These are phyloP conservation scores for Automeris io DNA, from an alignment of 2,888 invertebrate species.

Conservation along the genomic window DNA sequence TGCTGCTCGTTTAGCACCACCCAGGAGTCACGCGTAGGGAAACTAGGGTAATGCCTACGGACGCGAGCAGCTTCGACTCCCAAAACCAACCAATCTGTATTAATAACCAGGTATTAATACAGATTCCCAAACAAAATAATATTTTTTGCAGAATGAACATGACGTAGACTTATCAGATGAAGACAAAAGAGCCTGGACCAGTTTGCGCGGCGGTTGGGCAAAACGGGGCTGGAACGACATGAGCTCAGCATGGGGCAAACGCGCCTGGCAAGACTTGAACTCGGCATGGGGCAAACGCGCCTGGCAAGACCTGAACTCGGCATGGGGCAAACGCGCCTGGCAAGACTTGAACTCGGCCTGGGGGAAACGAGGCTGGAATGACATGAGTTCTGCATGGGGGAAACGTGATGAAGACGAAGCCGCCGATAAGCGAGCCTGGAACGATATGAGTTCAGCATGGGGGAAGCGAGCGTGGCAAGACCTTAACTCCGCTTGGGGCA, in stretches of 20 bases:
- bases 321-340: conserved; percentile 78
- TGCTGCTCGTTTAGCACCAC: no score
- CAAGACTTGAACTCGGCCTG: conserved; percentile 65
- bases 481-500: conserved; percentile 71
- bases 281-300: conserved; percentile 76
- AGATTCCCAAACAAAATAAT: no score
- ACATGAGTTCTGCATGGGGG: conserved; percentile 67
- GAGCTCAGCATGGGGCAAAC: conserved; percentile 75
- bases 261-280: conserved; percentile 75
- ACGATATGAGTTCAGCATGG: conserved; percentile 73
- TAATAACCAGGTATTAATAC: background rate
- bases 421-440: conserved; percentile 70
- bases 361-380: conserved; percentile 78
- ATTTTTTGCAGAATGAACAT: conserved; percentile 48
- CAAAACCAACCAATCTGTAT: no score
- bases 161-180: conserved; percentile 70
- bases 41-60: no score
- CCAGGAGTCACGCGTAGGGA: no score
- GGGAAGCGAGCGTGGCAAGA: conserved; percentile 80
- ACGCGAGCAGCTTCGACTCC: no score
- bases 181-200: conserved; percentile 80
- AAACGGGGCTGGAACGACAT: conserved; percentile 78
- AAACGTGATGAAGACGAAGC: conserved; percentile 22
- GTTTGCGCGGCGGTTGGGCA: conserved; percentile 75
- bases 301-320: conserved; percentile 73